A percentile compares a stretch with the other conserved stretches of the same genome.
Evolutionary conservation across 2,113 vertebrate species (phyloP).

Genomic region (Rhabdornis inornatus): DNA sequence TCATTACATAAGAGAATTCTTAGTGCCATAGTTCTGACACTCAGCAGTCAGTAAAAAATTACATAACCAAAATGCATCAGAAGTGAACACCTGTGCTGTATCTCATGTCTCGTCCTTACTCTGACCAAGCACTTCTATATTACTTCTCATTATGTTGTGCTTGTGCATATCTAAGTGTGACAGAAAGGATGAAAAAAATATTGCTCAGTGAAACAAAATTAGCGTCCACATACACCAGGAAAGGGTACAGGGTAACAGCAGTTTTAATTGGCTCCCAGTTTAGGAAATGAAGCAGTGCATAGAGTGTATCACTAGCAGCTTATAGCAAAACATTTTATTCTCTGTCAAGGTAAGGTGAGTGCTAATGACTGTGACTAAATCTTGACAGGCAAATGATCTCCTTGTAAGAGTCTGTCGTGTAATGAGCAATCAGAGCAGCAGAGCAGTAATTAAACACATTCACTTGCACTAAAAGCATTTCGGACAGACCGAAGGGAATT

Average conservation of each 20-base stretch:
- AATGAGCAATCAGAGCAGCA: slow-evolving; percentile 34
- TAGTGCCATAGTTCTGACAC: not conserved
- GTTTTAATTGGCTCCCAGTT: not conserved
- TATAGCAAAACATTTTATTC: not conserved
- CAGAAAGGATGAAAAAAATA: not conserved
- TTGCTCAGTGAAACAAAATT: not conserved
- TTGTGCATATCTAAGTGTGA: not conserved
- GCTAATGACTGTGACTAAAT: slow-evolving; percentile 7
- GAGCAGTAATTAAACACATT: slow-evolving; percentile 5
- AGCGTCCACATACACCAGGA: not conserved
- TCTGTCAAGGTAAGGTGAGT: not conserved
- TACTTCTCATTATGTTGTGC: not conserved
- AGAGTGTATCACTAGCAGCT: not conserved
- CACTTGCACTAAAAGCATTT: not conserved
- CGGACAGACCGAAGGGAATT: not conserved
- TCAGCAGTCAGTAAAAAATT: not conserved
- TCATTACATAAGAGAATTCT: not conserved
- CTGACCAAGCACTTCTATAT: not conserved
- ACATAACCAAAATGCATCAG: not conserved
- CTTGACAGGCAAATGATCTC: slow-evolving; percentile 19
- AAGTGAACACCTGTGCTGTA: not conserved
- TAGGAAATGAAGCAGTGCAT: not conserved
- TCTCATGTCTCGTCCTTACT: not conserved
- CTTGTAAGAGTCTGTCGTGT: not conserved
- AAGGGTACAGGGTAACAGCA: not conserved